phyloP scores from a whole-genome alignment of 92 coral and sea anemone genomes.

The Bergia sp. region DNA sequence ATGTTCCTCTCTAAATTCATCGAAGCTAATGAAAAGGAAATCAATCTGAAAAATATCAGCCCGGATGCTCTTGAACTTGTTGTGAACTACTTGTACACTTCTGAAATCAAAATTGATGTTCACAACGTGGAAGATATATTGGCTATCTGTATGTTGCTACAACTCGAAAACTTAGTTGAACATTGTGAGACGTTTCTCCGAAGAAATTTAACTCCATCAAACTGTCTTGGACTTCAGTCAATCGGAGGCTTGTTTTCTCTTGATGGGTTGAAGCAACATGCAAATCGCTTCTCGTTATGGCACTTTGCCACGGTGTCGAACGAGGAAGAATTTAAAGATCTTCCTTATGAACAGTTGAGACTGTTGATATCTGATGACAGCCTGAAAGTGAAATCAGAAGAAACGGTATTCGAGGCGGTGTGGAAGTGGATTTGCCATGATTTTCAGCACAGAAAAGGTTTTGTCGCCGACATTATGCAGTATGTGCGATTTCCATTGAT shows the following conservation, averaged over 20 bases:
- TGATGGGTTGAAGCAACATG: constrained; percentile 85
- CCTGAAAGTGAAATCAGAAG: constrained; percentile 95
- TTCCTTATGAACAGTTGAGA: constrained; percentile 85
- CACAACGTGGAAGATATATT: constrained; percentile 89
- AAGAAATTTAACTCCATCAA: constrained; percentile 94
- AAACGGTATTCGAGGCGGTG: constrained; percentile 87
- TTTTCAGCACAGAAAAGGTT: constrained; percentile 68
- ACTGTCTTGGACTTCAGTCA: constrained; percentile 90
- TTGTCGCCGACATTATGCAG: constrained; percentile 89
- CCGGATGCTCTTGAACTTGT: constrained; percentile 73
- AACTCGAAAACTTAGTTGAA: constrained; percentile 81
- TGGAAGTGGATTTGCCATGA: constrained; percentile 97
- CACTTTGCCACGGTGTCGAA: constrained; percentile 91
- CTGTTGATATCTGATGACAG: constrained; percentile 82
- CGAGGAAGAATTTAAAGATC: constrained; percentile 86
- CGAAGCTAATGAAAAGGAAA: constrained; percentile 85
- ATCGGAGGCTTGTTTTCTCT: constrained; percentile 85
- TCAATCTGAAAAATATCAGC: constrained; percentile 81
- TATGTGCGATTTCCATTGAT: constrained; percentile 91
- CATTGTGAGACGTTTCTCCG: constrained; percentile 97
- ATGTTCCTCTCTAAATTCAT: constrained; percentile 98
- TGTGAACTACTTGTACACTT: constrained; percentile 88
- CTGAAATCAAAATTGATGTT: constrained; percentile 86
- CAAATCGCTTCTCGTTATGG: constrained; percentile 90
- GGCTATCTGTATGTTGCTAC: constrained; percentile 81